phyloP scores from a whole-genome alignment of 2,888 invertebrate species.

The Orchesella flavescens region DNA sequence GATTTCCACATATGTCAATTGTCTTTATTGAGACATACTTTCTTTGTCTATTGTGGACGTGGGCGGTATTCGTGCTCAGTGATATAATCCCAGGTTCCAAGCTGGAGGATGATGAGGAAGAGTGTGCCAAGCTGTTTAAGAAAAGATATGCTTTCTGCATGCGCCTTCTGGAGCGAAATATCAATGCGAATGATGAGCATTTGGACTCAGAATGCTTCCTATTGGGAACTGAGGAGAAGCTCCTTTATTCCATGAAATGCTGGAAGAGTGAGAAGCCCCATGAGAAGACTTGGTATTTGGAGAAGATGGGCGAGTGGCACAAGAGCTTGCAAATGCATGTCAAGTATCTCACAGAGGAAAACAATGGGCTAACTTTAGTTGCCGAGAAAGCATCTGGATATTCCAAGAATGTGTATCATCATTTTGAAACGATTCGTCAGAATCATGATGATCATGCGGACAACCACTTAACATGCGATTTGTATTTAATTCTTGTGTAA shows the following conservation, averaged over 20 bases:
- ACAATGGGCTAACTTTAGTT: neutral
- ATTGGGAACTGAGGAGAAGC: constrained; percentile 82
- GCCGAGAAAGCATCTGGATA: no score
- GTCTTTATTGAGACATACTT: no score
- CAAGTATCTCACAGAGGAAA: neutral
- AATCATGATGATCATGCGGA: no score
- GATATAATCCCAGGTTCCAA: constrained; percentile 73
- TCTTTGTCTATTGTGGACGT: constrained; percentile 90
- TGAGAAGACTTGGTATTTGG: constrained; percentile 71
- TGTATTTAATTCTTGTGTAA: no score
- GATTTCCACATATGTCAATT: no score
- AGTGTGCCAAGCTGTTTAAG: constrained; percentile 73
- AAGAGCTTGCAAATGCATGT: neutral
- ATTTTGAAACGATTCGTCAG: no score
- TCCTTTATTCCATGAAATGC: constrained; percentile 88
- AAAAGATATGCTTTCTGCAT: constrained; percentile 81
- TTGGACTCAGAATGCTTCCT: constrained; percentile 71
- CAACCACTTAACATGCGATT: no score
- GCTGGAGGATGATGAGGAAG: neutral
- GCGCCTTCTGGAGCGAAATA: constrained; percentile 80
- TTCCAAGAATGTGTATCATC: neutral
- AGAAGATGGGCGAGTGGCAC: constrained; percentile 26
- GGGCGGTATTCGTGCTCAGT: constrained; percentile 85
- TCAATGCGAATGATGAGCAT: constrained; percentile 73
- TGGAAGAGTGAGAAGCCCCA: constrained; percentile 53